A percentile compares a stretch with the other conserved stretches of the same genome.
Evolutionary conservation across 2,888 invertebrate species (phyloP).

Genomic region (Cinara cedri): DNA sequence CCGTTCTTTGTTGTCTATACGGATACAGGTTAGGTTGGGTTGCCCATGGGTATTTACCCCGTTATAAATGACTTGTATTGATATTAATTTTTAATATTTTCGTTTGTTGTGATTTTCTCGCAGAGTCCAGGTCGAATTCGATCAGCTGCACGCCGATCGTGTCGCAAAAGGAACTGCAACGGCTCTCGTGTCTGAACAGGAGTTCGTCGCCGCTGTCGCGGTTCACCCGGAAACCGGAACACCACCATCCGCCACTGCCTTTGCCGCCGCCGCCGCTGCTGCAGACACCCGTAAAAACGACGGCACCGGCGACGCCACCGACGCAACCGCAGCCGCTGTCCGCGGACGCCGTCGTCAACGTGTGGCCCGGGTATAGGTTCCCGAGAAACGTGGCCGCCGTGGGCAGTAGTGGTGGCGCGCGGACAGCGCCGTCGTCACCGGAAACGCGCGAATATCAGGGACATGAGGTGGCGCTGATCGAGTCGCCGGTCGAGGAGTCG

Average conservation of each 20-base stretch:
- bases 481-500: not conserved
- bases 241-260: not conserved
- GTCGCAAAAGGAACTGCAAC: slow-evolving; percentile 26
- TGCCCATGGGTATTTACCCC: too few relatives aligned
- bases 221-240: slow-evolving; percentile 10
- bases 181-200: slow-evolving; percentile 28
- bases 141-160: slow-evolving; percentile 37
- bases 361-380: not conserved
- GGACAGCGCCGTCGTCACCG: slow-evolving; percentile 22
- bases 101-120: not conserved
- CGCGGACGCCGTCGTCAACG: not conserved
- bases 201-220: slow-evolving; percentile 43
- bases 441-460: not conserved
- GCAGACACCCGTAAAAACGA: too few relatives aligned
- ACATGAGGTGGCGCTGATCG: not conserved
- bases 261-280: not conserved
- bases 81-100: too few relatives aligned
- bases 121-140: slow-evolving; percentile 46
- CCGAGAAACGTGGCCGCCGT: not conserved
- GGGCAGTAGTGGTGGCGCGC: not conserved
- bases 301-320: too few relatives aligned
- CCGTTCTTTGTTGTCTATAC: too few relatives aligned
- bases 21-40: too few relatives aligned
- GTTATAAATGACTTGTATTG: too few relatives aligned
- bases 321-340: not conserved